Conservation (phyloP, 2,113 vertebrate genomes). For the Hemibagrus wyckioides region DNA sequence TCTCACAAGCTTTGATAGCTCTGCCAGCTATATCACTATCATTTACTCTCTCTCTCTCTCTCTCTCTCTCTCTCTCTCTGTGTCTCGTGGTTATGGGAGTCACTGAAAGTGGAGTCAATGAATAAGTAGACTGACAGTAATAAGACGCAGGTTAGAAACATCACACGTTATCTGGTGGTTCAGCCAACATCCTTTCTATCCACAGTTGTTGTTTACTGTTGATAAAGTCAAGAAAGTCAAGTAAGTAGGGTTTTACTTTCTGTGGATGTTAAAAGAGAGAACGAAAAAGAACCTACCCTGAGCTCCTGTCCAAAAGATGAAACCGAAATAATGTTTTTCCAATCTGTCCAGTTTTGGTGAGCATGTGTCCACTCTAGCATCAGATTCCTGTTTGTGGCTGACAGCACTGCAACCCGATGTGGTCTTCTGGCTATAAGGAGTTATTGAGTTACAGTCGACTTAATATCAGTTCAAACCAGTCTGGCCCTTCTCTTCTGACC, state of each 20-base stretch:
- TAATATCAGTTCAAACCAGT: neutral
- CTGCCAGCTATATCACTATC: neutral
- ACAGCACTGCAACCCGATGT: neutral
- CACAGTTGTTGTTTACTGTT: neutral
- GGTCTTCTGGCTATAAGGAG: neutral
- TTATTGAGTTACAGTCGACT: neutral
- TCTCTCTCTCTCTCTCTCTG: neutral
- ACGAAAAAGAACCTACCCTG: neutral
- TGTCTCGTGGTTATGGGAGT: neutral
- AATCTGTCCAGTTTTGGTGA: neutral
- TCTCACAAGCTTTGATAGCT: neutral
- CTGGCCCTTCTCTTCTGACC: neutral
- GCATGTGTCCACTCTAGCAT: neutral
- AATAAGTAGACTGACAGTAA: neutral
- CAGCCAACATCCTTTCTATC: neutral
- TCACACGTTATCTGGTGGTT: neutral
- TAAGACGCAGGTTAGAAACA: neutral
- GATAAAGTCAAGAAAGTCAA: neutral
- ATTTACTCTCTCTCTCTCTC: too few relatives aligned
- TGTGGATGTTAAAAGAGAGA: neutral
- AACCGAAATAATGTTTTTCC: neutral
- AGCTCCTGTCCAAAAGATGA: neutral
- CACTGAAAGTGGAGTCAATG: neutral
- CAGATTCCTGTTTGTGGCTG: neutral
- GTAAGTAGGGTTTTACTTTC: neutral